phyloP scores from a whole-genome alignment of 2,888 invertebrate genomes.

The Drosophila anomelani region DNA sequence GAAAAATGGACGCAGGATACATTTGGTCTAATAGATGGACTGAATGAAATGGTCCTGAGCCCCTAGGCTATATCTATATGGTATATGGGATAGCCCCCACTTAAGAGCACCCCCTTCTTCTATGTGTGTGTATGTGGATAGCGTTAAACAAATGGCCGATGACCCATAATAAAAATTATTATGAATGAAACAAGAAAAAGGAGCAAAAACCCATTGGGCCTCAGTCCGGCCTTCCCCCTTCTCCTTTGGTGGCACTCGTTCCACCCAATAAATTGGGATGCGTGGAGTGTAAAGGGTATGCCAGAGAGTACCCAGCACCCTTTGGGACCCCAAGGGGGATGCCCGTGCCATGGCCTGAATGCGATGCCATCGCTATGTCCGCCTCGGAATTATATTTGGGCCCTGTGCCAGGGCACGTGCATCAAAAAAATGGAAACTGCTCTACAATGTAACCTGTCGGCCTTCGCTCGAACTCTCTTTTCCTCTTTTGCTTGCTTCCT shows the following conservation, averaged over 20 bases:
- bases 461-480: not conserved
- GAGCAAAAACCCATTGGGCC: slow-evolving; percentile 76
- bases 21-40: slow-evolving; percentile 77
- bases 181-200: slow-evolving; percentile 77
- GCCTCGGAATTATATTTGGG: slow-evolving; percentile 54
- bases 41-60: slow-evolving; percentile 65
- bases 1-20: slow-evolving; percentile 44
- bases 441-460: slow-evolving; percentile 27
- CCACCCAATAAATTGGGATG: slow-evolving; percentile 29
- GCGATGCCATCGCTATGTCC: slow-evolving; percentile 41
- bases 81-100: slow-evolving; percentile 5
- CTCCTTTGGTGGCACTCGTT: not conserved
- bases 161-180: slow-evolving; percentile 81
- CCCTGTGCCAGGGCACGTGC: slow-evolving; percentile 68
- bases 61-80: slow-evolving; percentile 15
- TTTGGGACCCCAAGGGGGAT: slow-evolving; percentile 39
- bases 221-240: not conserved
- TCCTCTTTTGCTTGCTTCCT: too few relatives aligned
- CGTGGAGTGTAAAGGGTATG: slow-evolving; percentile 4
- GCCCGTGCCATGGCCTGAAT: slow-evolving; percentile 15
- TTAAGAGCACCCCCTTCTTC: slow-evolving; percentile 26
- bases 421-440: slow-evolving; percentile 54
- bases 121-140: slow-evolving; percentile 36
- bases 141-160: slow-evolving; percentile 80
- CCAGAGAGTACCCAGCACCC: slow-evolving; percentile 33